Evolutionary conservation across 2,113 vertebrate species (phyloP), one percentile per base, ranked within the genome.

Genomic region (Epinephelus moara): DNA sequence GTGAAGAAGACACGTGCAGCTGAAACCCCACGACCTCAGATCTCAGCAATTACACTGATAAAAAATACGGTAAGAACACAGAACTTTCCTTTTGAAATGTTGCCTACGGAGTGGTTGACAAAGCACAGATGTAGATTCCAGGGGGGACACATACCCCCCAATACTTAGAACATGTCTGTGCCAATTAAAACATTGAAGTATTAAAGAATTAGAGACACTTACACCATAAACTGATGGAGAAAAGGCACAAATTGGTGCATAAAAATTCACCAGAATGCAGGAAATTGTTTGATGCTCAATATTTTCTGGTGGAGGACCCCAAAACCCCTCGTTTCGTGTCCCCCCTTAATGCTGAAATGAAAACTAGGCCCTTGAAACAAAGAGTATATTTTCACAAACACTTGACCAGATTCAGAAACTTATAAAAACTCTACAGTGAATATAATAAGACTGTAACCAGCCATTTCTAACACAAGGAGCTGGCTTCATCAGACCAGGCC

Each of bases 381-480:
- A 45, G 47, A 53, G 8, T 11, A 10, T 42, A n/a, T 79, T 42
- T 42, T 21, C 6, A 70, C 7, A 40, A 61, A 33, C 40, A 49
- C 33, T 49, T 77, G 15, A 68, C 37, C 14, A n/a, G 8, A 23
- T 45, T 47, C 14, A 33, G 6, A 37, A 59, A 42, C 11, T 40
- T 19, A 11, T 19, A 4, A 10, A 37, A 61, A 13, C 52, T 30
- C 9, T 45, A 18, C 37, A 37, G 52, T n/a, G 12, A 52, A 42
- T 69, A 10, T 40, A 75, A 67, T 59, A 33, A 23, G 37, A 45
- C 15, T 5, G 33, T 10, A 52, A 40, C 11, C 17, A 23, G 21
- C 11, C 53, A 27, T 69, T 50, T 57, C 60, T 19, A 59, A 76
- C 75, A 72, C 67, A 53, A 50, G 68, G 50, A 56, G 70, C 71